Evolutionary conservation across 2,113 vertebrate species (phyloP).

Genomic region (Bubo bubo): DNA sequence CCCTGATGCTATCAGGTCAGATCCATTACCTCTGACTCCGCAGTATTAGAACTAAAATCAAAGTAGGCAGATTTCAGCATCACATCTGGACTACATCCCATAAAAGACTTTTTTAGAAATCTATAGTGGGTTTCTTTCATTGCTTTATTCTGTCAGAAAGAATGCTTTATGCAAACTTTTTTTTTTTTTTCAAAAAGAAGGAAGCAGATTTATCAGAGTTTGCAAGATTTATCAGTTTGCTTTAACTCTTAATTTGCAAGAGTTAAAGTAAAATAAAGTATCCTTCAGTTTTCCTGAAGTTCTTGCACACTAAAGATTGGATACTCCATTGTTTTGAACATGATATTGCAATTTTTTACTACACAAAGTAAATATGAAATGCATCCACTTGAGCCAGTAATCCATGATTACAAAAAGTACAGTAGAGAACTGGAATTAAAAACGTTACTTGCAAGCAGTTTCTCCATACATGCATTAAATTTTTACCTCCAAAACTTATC

Average conservation of each 20-base stretch:
- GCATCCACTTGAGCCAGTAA: not conserved
- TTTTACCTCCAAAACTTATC: not conserved
- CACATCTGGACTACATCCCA: not conserved
- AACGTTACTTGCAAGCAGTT: not conserved
- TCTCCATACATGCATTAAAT: not conserved
- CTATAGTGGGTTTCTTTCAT: rapidly evolving
- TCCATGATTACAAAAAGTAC: not conserved
- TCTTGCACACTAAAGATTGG: not conserved
- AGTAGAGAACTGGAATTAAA: not conserved
- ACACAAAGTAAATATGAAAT: not conserved
- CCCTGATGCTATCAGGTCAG: rapidly evolving
- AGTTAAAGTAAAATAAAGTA: not conserved
- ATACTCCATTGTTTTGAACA: not conserved
- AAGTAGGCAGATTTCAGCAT: not conserved
- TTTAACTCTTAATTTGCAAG: not conserved
- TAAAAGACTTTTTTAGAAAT: not conserved
- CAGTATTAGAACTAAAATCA: not conserved
- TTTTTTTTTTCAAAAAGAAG: rapidly evolving
- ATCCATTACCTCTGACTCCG: not conserved
- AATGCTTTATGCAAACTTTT: not conserved
- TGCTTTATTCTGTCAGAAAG: not conserved
- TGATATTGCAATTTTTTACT: not conserved
- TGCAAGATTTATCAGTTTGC: not conserved
- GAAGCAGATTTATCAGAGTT: not conserved
- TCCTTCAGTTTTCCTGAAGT: not conserved